Percentiles rank a stretch among this genome's conserved stretches.
Evolutionary conservation across 2,888 invertebrate genomes (phyloP).

Genomic region (Mesorhabditis sp.): DNA sequence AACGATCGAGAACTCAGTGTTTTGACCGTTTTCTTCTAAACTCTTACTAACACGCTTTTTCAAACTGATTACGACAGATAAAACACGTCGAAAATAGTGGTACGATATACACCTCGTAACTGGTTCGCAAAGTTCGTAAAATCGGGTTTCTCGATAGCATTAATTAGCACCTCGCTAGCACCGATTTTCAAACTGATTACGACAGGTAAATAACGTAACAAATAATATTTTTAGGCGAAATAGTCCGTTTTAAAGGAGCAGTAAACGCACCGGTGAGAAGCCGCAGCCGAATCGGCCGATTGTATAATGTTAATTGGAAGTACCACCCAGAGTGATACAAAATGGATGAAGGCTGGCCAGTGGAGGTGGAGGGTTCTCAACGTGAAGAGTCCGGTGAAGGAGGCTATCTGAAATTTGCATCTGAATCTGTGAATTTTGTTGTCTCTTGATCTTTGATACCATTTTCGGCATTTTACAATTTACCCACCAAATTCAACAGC

Average conservation of each 20-base stretch:
- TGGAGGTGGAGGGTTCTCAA: slow-evolving; percentile 19
- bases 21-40: too few species aligned
- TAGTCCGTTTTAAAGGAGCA: not conserved
- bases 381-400: slow-evolving; percentile 22
- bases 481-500: slow-evolving; percentile 21
- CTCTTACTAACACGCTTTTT: too few species aligned
- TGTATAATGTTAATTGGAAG: slow-evolving; percentile 20
- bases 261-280: not conserved
- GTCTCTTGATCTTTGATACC: not conserved
- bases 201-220: too few species aligned
- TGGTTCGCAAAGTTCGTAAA: too few species aligned
- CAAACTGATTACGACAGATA: too few species aligned
- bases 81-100: too few species aligned
- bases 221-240: too few species aligned
- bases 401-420: slow-evolving; percentile 13
- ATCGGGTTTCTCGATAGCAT: too few species aligned
- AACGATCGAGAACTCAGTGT: too few species aligned
- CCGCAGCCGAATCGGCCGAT: slow-evolving; percentile 9
- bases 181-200: too few species aligned
- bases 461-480: not conserved
- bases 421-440: not conserved
- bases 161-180: too few species aligned
- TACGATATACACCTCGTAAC: too few species aligned
- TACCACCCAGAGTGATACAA: slow-evolving; percentile 12
- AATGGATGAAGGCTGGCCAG: slow-evolving; percentile 25